Evolutionary conservation across 2,113 vertebrate genomes (phyloP).

Genomic region (Dunckerocampus dactyliophorus): DNA sequence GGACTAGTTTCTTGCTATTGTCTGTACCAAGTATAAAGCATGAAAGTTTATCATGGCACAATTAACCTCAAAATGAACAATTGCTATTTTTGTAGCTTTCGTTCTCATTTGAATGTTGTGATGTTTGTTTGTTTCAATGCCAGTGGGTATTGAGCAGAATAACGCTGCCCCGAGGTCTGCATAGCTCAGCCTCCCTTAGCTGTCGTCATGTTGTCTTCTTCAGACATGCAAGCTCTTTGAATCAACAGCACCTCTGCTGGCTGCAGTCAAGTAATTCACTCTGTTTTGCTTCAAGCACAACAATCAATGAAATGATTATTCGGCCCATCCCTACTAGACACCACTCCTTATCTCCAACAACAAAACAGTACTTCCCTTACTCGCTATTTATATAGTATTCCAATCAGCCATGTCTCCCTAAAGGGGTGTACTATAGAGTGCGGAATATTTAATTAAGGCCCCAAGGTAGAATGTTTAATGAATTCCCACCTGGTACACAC

Average conservation of each 20-base stretch:
- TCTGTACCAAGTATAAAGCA: too few relatives aligned
- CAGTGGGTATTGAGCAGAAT: neutral
- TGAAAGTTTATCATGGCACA: too few relatives aligned
- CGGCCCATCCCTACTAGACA: neutral
- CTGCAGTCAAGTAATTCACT: too few relatives aligned
- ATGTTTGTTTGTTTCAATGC: neutral
- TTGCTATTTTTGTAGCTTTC: neutral
- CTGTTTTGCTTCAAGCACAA: neutral
- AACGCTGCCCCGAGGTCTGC: neutral
- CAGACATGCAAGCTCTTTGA: neutral
- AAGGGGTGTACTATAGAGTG: slow-evolving; percentile 10
- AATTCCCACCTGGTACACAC: slow-evolving; percentile 23
- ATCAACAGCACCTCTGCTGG: neutral
- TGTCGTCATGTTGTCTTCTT: neutral
- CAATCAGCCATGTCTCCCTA: neutral
- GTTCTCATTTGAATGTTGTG: neutral
- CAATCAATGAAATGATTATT: neutral
- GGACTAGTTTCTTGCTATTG: too few relatives aligned
- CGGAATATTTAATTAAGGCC: slow-evolving; percentile 44
- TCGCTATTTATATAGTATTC: neutral
- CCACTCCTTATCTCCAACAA: neutral
- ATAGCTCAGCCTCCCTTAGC: too few relatives aligned
- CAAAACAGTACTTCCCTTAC: neutral
- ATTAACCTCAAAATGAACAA: neutral
- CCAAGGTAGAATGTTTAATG: slow-evolving; percentile 42